Evolutionary conservation across 1,140 invertebrate genomes (phyloP), one percentile per base, ranked within the genome.

Genomic region (Brachionus calyciflorus): DNA sequence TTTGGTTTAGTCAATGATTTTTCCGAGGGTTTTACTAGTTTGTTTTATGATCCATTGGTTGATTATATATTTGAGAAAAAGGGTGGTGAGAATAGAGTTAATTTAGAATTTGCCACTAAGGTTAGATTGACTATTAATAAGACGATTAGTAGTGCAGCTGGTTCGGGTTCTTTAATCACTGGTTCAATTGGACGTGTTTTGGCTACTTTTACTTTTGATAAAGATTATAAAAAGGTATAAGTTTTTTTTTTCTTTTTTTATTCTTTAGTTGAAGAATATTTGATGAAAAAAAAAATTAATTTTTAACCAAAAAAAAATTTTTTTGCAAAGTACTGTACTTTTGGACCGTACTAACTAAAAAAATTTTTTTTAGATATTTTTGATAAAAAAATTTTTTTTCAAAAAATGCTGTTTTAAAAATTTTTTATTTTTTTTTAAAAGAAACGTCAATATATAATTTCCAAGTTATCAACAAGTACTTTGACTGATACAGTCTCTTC

Each of bases 1-100:
- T 87, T 85, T 77, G 85, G 85, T 46, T 79, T 86, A 6, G 80
- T 86, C 21, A 82, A 82, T 51, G 84, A 86, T 77, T 83, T 87
- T 68, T 83, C 84, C 0, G 81, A 86, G 73, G 26, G 76, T 19
- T 24, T 77, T n/a, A 60, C 53, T 6, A 24, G n/a, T 37, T 51
- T 77, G 17, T 77, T 63, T 37, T 63, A 77, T 48, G 55, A 77
- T 48, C 57, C 55, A 19, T 41, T 65, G 4, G 17, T 77, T 2
- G 30, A 46, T 14, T 46, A 30, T 77, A 63, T 65, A 24, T 46
- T 26, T 10, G 49, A 33, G 14, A 10, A 10, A 12, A n/a, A 55
- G 6, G 24, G n/a, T 26, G 40, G 17, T 5, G 55, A 41, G n/a
- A n/a, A n/a, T 48, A 10, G 28, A 60, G 24, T 63, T 9, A 55